A percentile compares a stretch with the other conserved stretches of the same genome.
Evolutionary conservation across 2,113 vertebrate genomes (phyloP).

Genomic region (Prunella fulvescens): DNA sequence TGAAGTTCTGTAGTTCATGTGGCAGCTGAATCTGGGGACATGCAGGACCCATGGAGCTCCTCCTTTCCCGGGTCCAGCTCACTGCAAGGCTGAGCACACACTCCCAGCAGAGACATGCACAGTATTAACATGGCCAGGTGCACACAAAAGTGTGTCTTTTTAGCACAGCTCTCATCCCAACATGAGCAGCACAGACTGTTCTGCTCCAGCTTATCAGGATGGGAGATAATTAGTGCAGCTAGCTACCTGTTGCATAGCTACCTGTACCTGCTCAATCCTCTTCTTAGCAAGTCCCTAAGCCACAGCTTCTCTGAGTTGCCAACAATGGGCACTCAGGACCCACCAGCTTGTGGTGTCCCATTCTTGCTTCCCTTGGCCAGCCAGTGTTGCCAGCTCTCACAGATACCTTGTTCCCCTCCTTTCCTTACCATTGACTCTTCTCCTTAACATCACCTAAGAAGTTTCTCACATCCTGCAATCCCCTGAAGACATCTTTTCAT

Average conservation of each 20-base stretch:
- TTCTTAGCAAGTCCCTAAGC: neutral
- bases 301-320: neutral
- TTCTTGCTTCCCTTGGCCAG: neutral
- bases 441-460: neutral
- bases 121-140: neutral
- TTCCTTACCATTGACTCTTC: neutral
- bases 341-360: neutral
- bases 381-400: neutral
- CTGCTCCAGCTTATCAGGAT: neutral
- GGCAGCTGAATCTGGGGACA: neutral
- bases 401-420: neutral
- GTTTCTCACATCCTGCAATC: neutral
- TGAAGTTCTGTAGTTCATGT: rapidly evolving
- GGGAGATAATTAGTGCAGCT: neutral
- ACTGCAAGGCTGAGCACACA: neutral
- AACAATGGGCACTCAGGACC: neutral
- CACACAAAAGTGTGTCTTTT: neutral
- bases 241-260: neutral
- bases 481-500: neutral
- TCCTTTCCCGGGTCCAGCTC: neutral
- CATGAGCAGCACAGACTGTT: rapidly evolving
- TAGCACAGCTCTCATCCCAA: neutral
- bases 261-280: neutral
- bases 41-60: neutral
- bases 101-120: neutral